Conservation (phyloP, 2,797 vertebrate species). For the Cryptoprocta ferox region DNA sequence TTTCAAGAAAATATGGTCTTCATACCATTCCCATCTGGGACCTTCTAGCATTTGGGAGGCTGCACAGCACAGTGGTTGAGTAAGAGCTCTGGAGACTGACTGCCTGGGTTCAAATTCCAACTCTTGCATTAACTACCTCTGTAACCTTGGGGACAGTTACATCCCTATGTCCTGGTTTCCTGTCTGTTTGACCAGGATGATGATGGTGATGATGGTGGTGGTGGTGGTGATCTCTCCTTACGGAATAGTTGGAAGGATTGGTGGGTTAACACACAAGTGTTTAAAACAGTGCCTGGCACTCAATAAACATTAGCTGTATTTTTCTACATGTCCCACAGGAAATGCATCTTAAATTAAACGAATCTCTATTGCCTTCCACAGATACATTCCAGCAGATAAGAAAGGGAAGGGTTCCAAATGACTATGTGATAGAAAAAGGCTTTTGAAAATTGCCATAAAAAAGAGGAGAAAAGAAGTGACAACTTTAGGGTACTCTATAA, state of each 20-base stretch:
- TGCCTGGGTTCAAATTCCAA: neutral
- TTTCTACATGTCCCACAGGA: conserved; percentile 45
- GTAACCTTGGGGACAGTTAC: neutral
- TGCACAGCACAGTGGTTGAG: neutral
- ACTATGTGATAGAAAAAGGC: conserved; percentile 60
- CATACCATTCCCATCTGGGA: neutral
- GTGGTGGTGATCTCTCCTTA: neutral
- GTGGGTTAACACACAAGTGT: neutral
- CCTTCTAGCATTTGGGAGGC: neutral
- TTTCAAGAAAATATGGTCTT: neutral
- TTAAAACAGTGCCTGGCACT: neutral
- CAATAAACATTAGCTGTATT: neutral
- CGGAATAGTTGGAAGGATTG: neutral
- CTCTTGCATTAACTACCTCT: neutral
- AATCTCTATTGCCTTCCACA: conserved; percentile 70
- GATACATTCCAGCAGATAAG: conserved; percentile 52
- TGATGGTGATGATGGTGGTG: neutral
- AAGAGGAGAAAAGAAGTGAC: neutral
- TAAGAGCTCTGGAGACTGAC: neutral
- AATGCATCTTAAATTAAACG: conserved; percentile 78
- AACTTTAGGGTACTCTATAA: neutral
- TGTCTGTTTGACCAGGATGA: neutral
- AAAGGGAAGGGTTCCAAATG: conserved; percentile 48
- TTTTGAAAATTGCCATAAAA: conserved; percentile 51
- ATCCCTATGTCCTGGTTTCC: neutral